Percentiles rank a stretch among this genome's conserved stretches.
These are phyloP conservation scores for Megaceryle torquata DNA, from an alignment of 2,113 vertebrate genomes.

Conservation along the genomic window DNA sequence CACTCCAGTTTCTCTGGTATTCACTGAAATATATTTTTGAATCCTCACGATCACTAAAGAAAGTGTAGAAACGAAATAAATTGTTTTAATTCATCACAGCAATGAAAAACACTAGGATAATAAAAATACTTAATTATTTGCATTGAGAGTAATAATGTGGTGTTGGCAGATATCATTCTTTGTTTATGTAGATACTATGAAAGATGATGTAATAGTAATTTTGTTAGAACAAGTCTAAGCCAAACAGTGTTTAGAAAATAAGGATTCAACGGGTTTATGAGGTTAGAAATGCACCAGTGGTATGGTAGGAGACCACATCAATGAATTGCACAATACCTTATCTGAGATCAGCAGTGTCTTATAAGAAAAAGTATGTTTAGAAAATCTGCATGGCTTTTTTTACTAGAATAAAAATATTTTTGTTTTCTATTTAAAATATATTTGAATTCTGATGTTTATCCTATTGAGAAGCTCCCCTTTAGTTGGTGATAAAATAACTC, in stretches of 20 bases:
- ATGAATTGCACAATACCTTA: not conserved
- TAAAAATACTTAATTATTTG: not conserved
- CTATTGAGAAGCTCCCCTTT: not conserved
- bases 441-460: not conserved
- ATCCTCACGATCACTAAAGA: not conserved
- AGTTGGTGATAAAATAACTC: not conserved
- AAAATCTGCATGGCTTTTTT: not conserved
- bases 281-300: fast-evolving
- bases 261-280: not conserved
- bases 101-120: not conserved
- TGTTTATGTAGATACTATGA: not conserved
- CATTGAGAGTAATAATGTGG: not conserved
- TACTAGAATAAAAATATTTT: not conserved
- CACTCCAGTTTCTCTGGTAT: not conserved
- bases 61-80: not conserved
- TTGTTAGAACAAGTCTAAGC: not conserved
- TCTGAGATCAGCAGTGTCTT: not conserved
- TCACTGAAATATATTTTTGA: not conserved
- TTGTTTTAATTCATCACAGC: not conserved
- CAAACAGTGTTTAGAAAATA: not conserved
- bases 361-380: not conserved
- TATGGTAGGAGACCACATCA: not conserved
- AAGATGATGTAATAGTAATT: not conserved
- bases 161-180: not conserved
- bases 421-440: not conserved